These are phyloP conservation scores for Sinopyrophorus schimmeli DNA, from an alignment of 2,888 invertebrate genomes.

Conservation along the genomic window DNA sequence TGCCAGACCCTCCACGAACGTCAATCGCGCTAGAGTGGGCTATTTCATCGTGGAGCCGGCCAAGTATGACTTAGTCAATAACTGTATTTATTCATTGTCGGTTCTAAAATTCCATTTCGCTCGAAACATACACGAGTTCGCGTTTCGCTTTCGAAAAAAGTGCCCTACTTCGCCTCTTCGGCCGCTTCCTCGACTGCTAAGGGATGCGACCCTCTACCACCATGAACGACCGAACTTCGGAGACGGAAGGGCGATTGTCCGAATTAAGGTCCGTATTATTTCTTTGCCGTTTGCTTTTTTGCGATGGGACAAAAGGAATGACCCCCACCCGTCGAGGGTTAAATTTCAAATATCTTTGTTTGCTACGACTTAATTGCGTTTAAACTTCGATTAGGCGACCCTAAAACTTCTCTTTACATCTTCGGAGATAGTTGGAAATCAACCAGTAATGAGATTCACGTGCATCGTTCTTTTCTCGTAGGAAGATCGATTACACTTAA, in stretches of 20 bases:
- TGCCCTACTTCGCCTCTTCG: background rate
- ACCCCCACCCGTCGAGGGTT: too few relatives aligned
- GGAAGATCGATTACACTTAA: too few relatives aligned
- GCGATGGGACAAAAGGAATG: too few relatives aligned
- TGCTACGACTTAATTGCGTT: too few relatives aligned
- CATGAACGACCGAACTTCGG: slow-evolving; percentile 39
- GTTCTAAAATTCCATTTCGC: slow-evolving; percentile 17
- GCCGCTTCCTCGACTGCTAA: background rate
- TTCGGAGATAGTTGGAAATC: too few relatives aligned
- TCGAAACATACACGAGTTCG: background rate
- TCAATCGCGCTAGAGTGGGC: slow-evolving; percentile 36
- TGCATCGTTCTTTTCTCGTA: too few relatives aligned
- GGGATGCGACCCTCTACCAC: slow-evolving; percentile 37
- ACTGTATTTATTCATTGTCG: slow-evolving; percentile 28
- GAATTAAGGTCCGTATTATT: slow-evolving; percentile 47
- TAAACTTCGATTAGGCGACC: too few relatives aligned
- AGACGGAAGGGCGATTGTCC: slow-evolving; percentile 40
- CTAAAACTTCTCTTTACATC: too few relatives aligned
- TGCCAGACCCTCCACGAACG: slow-evolving; percentile 30
- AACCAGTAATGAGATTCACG: too few relatives aligned
- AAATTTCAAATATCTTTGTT: too few relatives aligned
- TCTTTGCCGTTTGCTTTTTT: too few relatives aligned
- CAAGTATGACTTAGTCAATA: slow-evolving; percentile 36
- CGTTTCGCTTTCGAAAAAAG: background rate
- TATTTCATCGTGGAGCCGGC: slow-evolving; percentile 36